Percentiles rank a stretch among this genome's conserved stretches.
phyloP scores from a whole-genome alignment of 2,797 vertebrate genomes.

The Florisuga fusca region DNA sequence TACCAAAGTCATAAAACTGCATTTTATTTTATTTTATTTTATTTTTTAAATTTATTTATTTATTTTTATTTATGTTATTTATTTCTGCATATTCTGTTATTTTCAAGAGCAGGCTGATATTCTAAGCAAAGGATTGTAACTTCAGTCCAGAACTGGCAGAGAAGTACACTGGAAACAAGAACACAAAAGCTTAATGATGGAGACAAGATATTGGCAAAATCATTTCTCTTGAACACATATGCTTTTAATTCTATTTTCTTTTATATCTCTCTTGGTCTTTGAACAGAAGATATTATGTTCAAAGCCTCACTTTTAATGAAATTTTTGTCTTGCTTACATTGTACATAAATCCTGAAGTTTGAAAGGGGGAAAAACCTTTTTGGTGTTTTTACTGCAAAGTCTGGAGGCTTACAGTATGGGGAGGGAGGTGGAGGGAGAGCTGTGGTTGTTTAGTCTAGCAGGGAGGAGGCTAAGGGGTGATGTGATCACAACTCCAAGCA shows the following conservation, averaged over 20 bases:
- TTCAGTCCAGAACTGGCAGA: background rate
- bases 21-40: no score
- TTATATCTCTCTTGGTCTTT: background rate
- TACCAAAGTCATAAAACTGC: background rate
- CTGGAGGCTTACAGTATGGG: background rate
- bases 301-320: background rate
- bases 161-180: background rate
- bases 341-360: background rate
- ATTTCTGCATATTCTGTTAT: background rate
- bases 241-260: background rate
- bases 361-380: background rate
- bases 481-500: background rate
- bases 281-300: background rate
- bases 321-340: background rate
- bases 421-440: background rate
- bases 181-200: background rate
- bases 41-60: no score
- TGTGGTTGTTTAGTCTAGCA: background rate
- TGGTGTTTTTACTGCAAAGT: background rate
- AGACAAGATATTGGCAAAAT: background rate
- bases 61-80: background rate
- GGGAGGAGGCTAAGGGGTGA: background rate
- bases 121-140: background rate
- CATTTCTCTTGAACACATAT: background rate
- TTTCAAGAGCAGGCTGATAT: background rate